Evolutionary conservation across 37 sponge, comb jelly and placozoan genomes (phyloP).

Genomic region (Dysidea cf. avara): DNA sequence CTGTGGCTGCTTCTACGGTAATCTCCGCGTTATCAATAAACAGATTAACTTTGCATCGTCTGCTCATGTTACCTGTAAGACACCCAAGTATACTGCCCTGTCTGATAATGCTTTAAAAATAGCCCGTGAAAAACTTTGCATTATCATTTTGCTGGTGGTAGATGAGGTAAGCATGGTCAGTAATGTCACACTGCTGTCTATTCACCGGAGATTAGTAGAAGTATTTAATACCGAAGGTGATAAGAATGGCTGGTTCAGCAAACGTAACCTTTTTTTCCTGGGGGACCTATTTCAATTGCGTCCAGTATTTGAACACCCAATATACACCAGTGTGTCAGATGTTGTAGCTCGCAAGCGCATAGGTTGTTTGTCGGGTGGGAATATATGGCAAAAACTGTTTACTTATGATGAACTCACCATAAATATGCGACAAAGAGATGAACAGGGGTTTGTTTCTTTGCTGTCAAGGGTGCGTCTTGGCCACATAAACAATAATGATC

Average conservation of each 20-base stretch:
- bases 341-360: background rate
- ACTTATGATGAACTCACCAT: slow-evolving; percentile 53
- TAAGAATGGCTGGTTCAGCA: slow-evolving; percentile 28
- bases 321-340: background rate
- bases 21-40: slow-evolving; percentile 42
- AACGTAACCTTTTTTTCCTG: slow-evolving; percentile 25
- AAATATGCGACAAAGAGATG: slow-evolving; percentile 65
- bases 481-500: background rate
- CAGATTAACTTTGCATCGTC: slow-evolving; percentile 43
- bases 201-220: slow-evolving; percentile 48
- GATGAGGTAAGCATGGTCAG: slow-evolving; percentile 62
- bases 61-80: slow-evolving; percentile 43
- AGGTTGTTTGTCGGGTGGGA: slow-evolving; percentile 19
- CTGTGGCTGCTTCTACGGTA: slow-evolving; percentile 57
- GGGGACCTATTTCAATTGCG: slow-evolving; percentile 54
- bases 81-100: slow-evolving; percentile 33
- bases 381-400: slow-evolving; percentile 35
- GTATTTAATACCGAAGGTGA: slow-evolving; percentile 15
- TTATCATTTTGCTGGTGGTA: slow-evolving; percentile 37
- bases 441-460: slow-evolving; percentile 7
- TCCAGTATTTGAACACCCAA: slow-evolving; percentile 31
- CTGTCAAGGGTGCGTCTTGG: slow-evolving; percentile 27
- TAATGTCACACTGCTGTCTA: slow-evolving; percentile 29
- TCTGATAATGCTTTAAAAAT: slow-evolving; percentile 5
- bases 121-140: slow-evolving; percentile 15